A percentile compares a stretch with the other conserved stretches of the same genome.
Conservation (phyloP, 2,888 invertebrate genomes). For the Drosophila anomalata region DNA sequence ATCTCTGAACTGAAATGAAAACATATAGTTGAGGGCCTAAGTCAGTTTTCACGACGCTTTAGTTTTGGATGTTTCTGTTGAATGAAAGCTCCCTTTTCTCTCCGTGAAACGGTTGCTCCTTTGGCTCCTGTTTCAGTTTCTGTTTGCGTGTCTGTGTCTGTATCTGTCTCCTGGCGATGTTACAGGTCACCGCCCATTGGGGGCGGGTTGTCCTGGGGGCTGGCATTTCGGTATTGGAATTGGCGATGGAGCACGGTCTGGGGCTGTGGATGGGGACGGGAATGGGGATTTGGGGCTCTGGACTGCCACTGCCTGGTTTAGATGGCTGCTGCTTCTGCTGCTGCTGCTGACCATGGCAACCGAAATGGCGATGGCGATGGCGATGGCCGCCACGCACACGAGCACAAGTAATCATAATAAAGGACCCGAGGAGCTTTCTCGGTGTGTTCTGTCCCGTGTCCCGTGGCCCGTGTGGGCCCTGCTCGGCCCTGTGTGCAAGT, state of each 20-base stretch:
- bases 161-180: conserved; percentile 55
- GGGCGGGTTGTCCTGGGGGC: conserved; percentile 7
- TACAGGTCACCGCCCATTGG: conserved; percentile 66
- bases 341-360: conserved; percentile 67
- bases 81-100: not conserved
- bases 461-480: not conserved
- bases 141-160: conserved; percentile 26
- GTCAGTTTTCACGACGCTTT: no score
- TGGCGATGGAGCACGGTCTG: conserved; percentile 1
- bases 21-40: no score
- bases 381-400: conserved; percentile 69
- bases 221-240: conserved; percentile 2
- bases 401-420: conserved; percentile 78
- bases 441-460: not conserved
- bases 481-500: not conserved
- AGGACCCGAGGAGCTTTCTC: conserved; percentile 41
- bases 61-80: no score
- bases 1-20: not conserved
- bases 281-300: conserved; percentile 3
- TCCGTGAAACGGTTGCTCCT: conserved; percentile 12
- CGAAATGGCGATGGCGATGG: conserved; percentile 45
- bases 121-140: conserved; percentile 36
- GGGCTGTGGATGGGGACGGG: not conserved
- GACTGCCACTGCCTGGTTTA: conserved; percentile 10
- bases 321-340: conserved; percentile 6